Evolutionary conservation across 1,140 invertebrate species (phyloP).

Genomic region (Megathymus violae): DNA sequence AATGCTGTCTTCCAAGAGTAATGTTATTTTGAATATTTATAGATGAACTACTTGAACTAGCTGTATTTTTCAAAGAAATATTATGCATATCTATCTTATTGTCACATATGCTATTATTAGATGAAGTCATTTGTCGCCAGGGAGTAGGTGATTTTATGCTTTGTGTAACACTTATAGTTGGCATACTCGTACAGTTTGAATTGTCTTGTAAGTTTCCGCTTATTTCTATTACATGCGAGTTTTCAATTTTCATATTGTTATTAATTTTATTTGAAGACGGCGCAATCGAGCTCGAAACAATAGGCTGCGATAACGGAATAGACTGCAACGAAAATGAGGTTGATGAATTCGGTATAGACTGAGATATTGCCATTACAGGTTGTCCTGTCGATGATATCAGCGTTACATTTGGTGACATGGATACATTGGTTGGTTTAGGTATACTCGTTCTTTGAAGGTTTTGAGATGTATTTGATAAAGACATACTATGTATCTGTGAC

Average conservation of each 20-base stretch:
- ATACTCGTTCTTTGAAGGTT: constrained; percentile 61
- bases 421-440: constrained; percentile 66
- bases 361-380: constrained; percentile 77
- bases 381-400: constrained; percentile 74
- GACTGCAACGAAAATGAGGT: constrained; percentile 74
- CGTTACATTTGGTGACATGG: constrained; percentile 73
- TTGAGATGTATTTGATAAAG: constrained; percentile 62
- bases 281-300: constrained; percentile 76
- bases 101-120: constrained; percentile 50
- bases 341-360: constrained; percentile 69
- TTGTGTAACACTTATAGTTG: constrained; percentile 76
- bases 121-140: constrained; percentile 64
- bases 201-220: constrained; percentile 75
- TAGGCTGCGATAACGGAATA: constrained; percentile 75
- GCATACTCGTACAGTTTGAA: constrained; percentile 62
- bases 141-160: constrained; percentile 78
- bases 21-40: constrained; percentile 65
- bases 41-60: constrained; percentile 50
- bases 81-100: constrained; percentile 71
- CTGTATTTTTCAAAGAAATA: constrained; percentile 56
- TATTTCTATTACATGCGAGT: constrained; percentile 78
- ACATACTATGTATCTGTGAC: constrained; percentile 77
- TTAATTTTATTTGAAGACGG: constrained; percentile 64
- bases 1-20: constrained; percentile 51
- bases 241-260: constrained; percentile 71